Base-by-base conservation (phyloP, 2,797 vertebrate genomes). In the Echiichthys vipera region DNA sequence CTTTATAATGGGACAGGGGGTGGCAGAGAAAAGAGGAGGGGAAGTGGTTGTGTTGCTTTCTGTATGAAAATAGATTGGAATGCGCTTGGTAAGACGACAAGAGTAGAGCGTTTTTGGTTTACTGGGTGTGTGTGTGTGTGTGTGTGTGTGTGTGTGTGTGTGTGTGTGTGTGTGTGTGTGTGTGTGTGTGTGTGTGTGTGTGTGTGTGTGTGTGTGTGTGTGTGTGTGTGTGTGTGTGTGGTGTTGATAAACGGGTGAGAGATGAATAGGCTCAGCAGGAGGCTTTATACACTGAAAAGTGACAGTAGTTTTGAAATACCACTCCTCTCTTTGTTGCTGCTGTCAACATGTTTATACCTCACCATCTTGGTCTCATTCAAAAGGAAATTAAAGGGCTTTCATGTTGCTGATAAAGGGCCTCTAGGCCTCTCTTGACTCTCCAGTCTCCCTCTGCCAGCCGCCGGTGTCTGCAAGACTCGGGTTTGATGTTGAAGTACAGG, bases 321-420 rank as follows among this genome's bases (percentile, higher is more conserved):
- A n/a, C 42, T 67, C 3, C 47, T 71, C 5, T 70, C 45, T 8
- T 53, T 79, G 58, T 81, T 77, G 80, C 74, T 55, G 74, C 63
- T 74, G 82, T 79, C 83, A 83, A 71, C 85, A 64, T 67, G 57
- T 83, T 77, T 47, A 54, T 47, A 17, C 66, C 61, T 66, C 58
- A 47, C 54, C 45, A 37, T 43, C 57, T 55, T 43, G 37, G 51
- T 61, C 57, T 69, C 45, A 2, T 62, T 77, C 54, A 51, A 25
- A 53, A 32, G 1, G 27, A 74, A 81, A 64, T 70, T 49, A 65
- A 81, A 71, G 30, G 20, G 13, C 53, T 63, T 72, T 81, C 50
- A 70, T 86, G 53, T 46, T 46, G 4, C 36, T 30, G 62, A 63
- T 68, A 71, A 86, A 81, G 58, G 43, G 46, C 25, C 34, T 66